Conservation (phyloP, 2,797 vertebrate genomes). For the Anableps anableps region DNA sequence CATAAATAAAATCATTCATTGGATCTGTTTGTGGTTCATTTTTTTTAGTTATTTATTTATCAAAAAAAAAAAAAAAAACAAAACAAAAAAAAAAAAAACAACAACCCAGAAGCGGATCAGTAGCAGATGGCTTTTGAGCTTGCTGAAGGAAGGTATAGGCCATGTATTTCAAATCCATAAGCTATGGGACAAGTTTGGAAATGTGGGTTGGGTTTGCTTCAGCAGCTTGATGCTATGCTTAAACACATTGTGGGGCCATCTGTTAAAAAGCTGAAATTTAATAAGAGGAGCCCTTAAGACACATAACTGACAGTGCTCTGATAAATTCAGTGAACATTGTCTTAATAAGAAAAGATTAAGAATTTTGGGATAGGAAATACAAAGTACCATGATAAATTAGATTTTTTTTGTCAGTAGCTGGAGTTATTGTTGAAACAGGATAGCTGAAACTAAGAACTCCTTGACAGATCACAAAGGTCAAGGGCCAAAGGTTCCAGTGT, state of each 20-base stretch:
- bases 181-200: background rate
- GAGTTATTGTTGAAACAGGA: slow-evolving; percentile 51
- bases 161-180: background rate
- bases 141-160: background rate
- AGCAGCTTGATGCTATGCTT: background rate
- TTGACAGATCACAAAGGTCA: slow-evolving; percentile 67
- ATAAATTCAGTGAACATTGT: background rate
- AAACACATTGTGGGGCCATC: background rate
- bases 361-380: background rate
- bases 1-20: background rate
- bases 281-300: background rate
- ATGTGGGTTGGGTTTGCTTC: background rate
- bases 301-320: background rate
- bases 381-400: background rate
- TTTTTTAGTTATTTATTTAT: background rate
- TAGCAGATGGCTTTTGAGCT: background rate
- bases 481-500: slow-evolving; percentile 52
- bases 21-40: background rate
- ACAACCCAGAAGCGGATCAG: background rate
- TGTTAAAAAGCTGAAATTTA: background rate
- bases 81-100: too few relatives aligned
- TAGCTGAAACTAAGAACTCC: slow-evolving; percentile 46
- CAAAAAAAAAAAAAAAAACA: too few relatives aligned
- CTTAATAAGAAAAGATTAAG: background rate
- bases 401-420: slow-evolving; percentile 18